Percentiles rank a stretch among this genome's conserved stretches.
Conservation (phyloP, 2,113 vertebrate genomes). For the Heterotilapia buettikoferi region DNA sequence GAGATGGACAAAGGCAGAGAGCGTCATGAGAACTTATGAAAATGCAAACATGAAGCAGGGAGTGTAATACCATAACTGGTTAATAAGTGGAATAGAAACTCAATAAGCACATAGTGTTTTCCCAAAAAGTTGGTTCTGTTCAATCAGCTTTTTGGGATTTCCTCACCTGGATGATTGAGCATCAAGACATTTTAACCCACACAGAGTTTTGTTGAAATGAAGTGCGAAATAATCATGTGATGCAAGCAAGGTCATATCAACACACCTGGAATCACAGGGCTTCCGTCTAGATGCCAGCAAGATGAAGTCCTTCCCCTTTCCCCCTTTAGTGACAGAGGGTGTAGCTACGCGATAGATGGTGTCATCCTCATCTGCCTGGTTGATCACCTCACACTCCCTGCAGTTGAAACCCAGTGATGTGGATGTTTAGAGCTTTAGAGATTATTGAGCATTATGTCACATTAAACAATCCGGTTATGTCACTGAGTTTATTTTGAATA, state of each 20-base stretch:
- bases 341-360: constrained; percentile 85
- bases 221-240: neutral
- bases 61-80: neutral
- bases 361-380: constrained; percentile 85
- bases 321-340: constrained; percentile 64
- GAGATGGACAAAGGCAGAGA: constrained; percentile 1
- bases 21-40: neutral
- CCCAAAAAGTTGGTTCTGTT: neutral
- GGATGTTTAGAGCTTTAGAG: neutral
- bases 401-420: neutral
- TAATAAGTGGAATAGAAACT: neutral
- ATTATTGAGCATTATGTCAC: neutral
- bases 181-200: neutral
- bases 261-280: constrained; percentile 83
- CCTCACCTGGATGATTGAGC: neutral
- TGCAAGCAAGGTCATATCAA: neutral
- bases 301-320: constrained; percentile 85
- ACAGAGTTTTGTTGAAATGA: neutral
- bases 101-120: neutral
- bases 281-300: constrained; percentile 85
- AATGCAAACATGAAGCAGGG: neutral
- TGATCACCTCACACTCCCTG: constrained; percentile 83
- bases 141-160: neutral
- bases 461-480: neutral
- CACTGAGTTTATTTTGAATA: neutral